Evolutionary conservation across 2,113 vertebrate genomes (phyloP), one percentile per base, ranked within the genome.

Genomic region (Istiophorus platypterus): DNA sequence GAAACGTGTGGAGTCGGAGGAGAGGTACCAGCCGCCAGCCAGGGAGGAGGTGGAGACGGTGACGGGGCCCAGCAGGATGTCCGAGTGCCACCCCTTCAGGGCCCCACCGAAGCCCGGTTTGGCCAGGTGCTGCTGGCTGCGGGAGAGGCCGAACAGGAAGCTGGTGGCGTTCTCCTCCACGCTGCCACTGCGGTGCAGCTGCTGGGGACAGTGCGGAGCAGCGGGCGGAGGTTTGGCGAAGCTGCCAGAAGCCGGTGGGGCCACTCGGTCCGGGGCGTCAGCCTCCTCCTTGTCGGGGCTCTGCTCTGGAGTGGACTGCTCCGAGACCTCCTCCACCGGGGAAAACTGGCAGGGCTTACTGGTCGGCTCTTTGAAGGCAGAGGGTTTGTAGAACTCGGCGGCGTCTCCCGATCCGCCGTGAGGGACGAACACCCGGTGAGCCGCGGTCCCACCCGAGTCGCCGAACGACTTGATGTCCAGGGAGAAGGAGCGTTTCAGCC

Each of bases 51-150:
- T 92, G 1, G 96, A 70, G 5, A 96, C 83, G 0, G 96, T 93
- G 1, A 96, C 90, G 11, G 96, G 95, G 4, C 97, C 94, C 89
- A 97, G 85, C 88, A 98, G 82, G 92, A 98, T 97, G 90, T 99
- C 97, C 0, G 97, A 99, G 92, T 98, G 97, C 98, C 98, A 99
- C 88, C 97, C 97, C 64, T 99, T 98, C 49, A 98, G 95, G 61
- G 95, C 93, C 27, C 95, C 81, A 4, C 95, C 83, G 0, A 95
- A 88, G 0, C 95, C 92, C 0, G 96, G 94, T 74, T 95, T 95
- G 0, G 96, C 91, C 63, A 97, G 82, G 66, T 97, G 97, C 82
- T 98, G 98, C 90, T 98, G 98, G 89, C 96, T 97, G 85, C 93
- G 95, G 0, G 97, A 97, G 6, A 97, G 94, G 1, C 97, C 97